Evolutionary conservation across 2,888 invertebrate species (phyloP), one percentile per base, ranked within the genome.

Genomic region (Hypomecis punctinalis): DNA sequence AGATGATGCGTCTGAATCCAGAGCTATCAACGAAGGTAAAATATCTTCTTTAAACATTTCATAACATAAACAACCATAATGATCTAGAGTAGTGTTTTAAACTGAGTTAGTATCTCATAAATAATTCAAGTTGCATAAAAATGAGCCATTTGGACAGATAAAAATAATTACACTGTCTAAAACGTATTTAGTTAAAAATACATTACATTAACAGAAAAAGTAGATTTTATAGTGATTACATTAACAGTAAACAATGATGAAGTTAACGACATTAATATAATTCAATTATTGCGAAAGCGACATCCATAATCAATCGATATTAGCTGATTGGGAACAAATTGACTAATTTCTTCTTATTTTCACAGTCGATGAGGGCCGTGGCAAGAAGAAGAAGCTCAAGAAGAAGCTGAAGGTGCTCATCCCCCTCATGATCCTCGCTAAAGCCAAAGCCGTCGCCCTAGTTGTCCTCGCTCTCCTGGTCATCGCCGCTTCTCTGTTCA

Each of bases 321-420:
- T 8, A 35, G 11, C 11, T 11, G 11, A 23, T 23, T 10, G 7
- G 40, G 40, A 23, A 4, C 4, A 6, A 6, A 0, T 40, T 2
- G 23, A 23, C 40, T 52, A 42, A 40, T 11, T 9, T 39, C 1
- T 5, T 39, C 7, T 40, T 13, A 9, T 33, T 39, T 23, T 33
- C 10, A 23, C 84, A 96, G 86, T 70, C 37, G 86, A 81, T 5
- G 87, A 87, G 74, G 94, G 95, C 72, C 96, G 96, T 75, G 95
- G 94, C 69, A 96, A 96, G 90, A 94, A 96, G 88, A 96, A 96
- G 94, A 96, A 96, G 90, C 87, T 95, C 9, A 93, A 92, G 76
- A 90, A 93, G 86, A 90, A 90, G 70, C 69, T 92, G 56, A 92
- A 91, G 67, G 52, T 91, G 60, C 80, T 92, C 64, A 84, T 93